phyloP scores from a whole-genome alignment of 2,888 invertebrate species.

The Panzeria rudis region DNA sequence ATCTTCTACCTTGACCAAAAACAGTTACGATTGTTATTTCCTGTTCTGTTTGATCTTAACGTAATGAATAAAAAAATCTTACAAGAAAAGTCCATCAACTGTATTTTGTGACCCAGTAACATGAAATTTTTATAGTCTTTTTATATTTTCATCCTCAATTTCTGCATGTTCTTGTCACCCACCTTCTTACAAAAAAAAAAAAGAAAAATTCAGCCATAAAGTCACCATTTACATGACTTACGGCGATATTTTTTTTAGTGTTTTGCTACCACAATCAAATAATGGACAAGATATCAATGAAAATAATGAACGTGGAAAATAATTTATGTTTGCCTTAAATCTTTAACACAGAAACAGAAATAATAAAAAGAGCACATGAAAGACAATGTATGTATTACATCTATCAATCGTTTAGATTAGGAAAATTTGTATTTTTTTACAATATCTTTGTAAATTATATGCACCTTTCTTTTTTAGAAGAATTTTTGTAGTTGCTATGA shows the following conservation, averaged over 20 bases:
- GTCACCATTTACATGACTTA: slow-evolving; percentile 62
- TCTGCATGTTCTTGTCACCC: slow-evolving; percentile 46
- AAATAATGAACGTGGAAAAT: slow-evolving; percentile 55
- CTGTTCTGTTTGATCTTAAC: slow-evolving; percentile 3
- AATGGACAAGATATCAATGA: slow-evolving; percentile 66
- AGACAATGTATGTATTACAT: slow-evolving; percentile 39
- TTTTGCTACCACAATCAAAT: slow-evolving; percentile 61
- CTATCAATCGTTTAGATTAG: slow-evolving; percentile 18
- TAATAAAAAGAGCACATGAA: slow-evolving; percentile 13
- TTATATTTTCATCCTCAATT: slow-evolving; percentile 14
- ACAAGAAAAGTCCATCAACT: slow-evolving; percentile 70
- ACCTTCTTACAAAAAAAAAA: slow-evolving; percentile 42
- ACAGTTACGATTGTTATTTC: not conserved
- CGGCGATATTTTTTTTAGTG: slow-evolving; percentile 31
- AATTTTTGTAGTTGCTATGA: not conserved
- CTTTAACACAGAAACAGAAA: slow-evolving; percentile 14
- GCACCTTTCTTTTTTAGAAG: slow-evolving; percentile 47
- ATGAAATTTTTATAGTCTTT: slow-evolving; percentile 32
- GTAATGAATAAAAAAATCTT: not conserved
- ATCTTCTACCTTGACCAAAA: not conserved
- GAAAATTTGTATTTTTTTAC: slow-evolving; percentile 24
- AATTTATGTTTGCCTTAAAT: slow-evolving; percentile 50
- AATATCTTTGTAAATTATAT: slow-evolving; percentile 20
- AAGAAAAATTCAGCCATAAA: slow-evolving; percentile 9
- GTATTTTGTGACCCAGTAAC: slow-evolving; percentile 62